phyloP scores from a whole-genome alignment of 2,797 vertebrate genomes.

The Synanceia verrucosa region DNA sequence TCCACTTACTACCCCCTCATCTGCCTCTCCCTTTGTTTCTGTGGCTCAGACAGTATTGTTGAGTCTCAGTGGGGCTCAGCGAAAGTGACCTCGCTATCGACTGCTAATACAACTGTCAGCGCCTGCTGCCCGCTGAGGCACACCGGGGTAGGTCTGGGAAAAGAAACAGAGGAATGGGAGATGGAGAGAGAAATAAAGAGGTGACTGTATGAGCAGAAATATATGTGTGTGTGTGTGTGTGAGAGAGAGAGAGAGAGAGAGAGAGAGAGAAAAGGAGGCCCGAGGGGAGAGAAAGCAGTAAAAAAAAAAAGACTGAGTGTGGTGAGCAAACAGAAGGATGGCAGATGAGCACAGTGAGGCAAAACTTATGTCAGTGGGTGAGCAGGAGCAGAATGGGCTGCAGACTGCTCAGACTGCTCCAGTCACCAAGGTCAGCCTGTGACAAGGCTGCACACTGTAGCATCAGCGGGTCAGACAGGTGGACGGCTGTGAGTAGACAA shows the following conservation, averaged over 20 bases:
- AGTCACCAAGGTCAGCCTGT: slow-evolving; percentile 61
- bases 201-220: slow-evolving; percentile 19
- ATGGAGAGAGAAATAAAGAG: slow-evolving; percentile 7
- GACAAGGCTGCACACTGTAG: slow-evolving; percentile 56
- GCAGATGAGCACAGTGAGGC: slow-evolving; percentile 39
- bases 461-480: slow-evolving; percentile 67
- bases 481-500: slow-evolving; percentile 46
- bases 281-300: slow-evolving; percentile 26
- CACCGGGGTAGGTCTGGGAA: slow-evolving; percentile 55
- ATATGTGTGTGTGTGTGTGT: too few relatives aligned
- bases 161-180: slow-evolving; percentile 28
- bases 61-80: slow-evolving; percentile 75
- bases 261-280: slow-evolving; percentile 2
- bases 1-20: slow-evolving; percentile 20
- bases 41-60: slow-evolving; percentile 38
- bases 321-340: slow-evolving; percentile 36
- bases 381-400: slow-evolving; percentile 18
- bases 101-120: slow-evolving; percentile 85
- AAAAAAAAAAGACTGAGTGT: slow-evolving; percentile 31
- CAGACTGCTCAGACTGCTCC: slow-evolving; percentile 51
- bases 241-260: not conserved
- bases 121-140: slow-evolving; percentile 67
- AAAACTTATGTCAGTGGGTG: slow-evolving; percentile 47
- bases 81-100: slow-evolving; percentile 82
- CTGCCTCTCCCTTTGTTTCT: slow-evolving; percentile 48